These are phyloP conservation scores for Siniperca scherzeri DNA, from an alignment of 2,797 vertebrate genomes.

Conservation along the genomic window DNA sequence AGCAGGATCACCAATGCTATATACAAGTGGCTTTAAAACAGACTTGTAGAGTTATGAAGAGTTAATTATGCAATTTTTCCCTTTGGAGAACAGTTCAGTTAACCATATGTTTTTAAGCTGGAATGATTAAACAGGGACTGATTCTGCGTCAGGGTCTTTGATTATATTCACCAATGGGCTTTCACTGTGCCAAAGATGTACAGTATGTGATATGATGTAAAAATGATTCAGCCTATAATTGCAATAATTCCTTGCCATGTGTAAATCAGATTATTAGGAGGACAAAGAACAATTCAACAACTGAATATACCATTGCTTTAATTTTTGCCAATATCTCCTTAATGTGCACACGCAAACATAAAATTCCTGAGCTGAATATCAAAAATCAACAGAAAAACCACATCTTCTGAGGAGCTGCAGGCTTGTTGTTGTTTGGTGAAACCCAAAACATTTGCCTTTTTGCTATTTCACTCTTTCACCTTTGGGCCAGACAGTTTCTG, in stretches of 20 bases:
- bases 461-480: slow-evolving; percentile 37
- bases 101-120: slow-evolving; percentile 12
- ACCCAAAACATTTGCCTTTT: slow-evolving; percentile 23
- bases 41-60: not conserved
- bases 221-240: not conserved
- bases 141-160: not conserved
- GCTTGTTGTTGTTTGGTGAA: slow-evolving; percentile 16
- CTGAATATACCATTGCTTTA: not conserved
- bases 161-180: not conserved
- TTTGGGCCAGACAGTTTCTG: slow-evolving; percentile 43
- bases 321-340: not conserved
- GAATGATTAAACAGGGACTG: slow-evolving; percentile 9
- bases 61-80: not conserved
- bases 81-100: slow-evolving; percentile 3
- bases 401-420: slow-evolving; percentile 10
- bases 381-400: not conserved
- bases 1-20: not conserved
- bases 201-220: not conserved
- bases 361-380: not conserved
- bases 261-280: not conserved
- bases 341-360: not conserved
- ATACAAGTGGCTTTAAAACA: not conserved
- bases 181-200: not conserved
- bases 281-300: not conserved
- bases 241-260: not conserved